Evolutionary conservation across 2,113 vertebrate genomes (phyloP).

Genomic region (Aix galericulata): DNA sequence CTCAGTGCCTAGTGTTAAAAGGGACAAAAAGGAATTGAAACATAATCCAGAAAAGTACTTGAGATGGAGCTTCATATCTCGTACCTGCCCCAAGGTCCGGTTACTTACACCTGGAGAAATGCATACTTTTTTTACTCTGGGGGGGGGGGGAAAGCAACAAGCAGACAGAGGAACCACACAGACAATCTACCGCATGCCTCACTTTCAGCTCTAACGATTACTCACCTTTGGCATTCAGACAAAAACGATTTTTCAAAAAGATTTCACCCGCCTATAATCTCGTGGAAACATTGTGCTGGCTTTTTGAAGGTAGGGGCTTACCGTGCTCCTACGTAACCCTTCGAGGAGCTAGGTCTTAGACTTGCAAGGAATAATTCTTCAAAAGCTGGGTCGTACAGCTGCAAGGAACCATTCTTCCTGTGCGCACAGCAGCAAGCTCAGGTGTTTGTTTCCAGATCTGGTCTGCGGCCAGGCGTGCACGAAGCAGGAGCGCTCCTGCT

Average conservation of each 20-base stretch:
- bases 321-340: fast-evolving
- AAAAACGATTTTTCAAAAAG: fast-evolving
- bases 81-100: neutral
- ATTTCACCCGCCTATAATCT: neutral
- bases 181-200: fast-evolving
- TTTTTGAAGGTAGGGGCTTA: neutral
- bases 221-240: neutral
- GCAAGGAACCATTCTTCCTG: fast-evolving
- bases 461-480: fast-evolving
- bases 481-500: fast-evolving
- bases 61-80: neutral
- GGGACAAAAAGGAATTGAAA: neutral
- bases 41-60: fast-evolving
- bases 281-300: neutral
- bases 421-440: fast-evolving
- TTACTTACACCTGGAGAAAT: neutral
- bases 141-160: fast-evolving
- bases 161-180: neutral
- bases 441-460: fast-evolving
- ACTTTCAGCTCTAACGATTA: fast-evolving
- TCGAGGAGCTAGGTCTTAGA: no score
- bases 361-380: fast-evolving
- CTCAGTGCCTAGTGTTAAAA: neutral
- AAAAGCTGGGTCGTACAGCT: no score
- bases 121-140: no score